Evolutionary conservation across 2,888 invertebrate species (phyloP).

Genomic region (Branchipolynoe longqiensis): DNA sequence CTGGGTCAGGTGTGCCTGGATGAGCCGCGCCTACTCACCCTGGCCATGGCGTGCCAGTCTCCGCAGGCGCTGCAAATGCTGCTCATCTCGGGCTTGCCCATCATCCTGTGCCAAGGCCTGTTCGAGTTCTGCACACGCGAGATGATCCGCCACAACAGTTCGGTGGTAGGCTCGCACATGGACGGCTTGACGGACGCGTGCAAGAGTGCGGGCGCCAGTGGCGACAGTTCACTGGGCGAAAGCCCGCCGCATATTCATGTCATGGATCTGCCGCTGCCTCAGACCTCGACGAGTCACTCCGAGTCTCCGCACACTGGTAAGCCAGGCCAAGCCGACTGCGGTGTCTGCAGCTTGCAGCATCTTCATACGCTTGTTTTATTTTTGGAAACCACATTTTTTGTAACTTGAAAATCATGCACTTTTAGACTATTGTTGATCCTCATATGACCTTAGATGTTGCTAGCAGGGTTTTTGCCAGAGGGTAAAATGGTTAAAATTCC

Average conservation of each 20-base stretch:
- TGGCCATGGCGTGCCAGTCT: conserved; percentile 91
- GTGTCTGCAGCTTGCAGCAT: no score
- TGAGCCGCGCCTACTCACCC: conserved; percentile 86
- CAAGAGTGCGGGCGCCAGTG: conserved; percentile 67
- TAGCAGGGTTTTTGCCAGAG: no score
- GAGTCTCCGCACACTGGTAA: conserved; percentile 25
- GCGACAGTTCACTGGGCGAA: not conserved
- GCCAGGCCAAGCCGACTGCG: no score
- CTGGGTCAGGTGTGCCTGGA: conserved; percentile 76
- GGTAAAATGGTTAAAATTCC: no score
- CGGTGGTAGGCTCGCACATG: conserved; percentile 67
- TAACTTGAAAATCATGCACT: no score
- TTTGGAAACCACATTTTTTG: no score
- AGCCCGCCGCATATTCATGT: conserved; percentile 30
- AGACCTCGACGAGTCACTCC: not conserved
- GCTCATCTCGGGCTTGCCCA: conserved; percentile 88
- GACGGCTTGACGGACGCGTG: conserved; percentile 72
- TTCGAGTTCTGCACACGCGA: conserved; percentile 79
- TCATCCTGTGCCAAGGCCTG: conserved; percentile 78
- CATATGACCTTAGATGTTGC: no score
- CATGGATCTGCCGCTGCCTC: conserved; percentile 13
- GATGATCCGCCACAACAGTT: conserved; percentile 72
- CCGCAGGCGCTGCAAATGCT: conserved; percentile 89
- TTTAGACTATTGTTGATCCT: no score
- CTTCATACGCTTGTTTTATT: no score